phyloP scores from a whole-genome alignment of 2,113 vertebrate species.

The Leptosomus discolor region DNA sequence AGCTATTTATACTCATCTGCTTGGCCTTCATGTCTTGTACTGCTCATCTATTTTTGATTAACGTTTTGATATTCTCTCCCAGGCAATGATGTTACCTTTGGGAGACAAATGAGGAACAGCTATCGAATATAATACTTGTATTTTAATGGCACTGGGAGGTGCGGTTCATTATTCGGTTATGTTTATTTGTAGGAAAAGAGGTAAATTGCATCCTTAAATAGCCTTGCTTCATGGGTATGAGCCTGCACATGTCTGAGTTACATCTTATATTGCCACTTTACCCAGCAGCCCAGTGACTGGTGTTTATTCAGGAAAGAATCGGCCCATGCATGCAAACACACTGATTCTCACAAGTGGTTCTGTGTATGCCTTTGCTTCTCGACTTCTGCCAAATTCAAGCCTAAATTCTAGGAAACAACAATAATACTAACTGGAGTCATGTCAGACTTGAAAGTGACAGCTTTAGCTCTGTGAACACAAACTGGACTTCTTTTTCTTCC shows the following conservation, averaged over 20 bases:
- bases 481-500: not conserved
- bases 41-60: constrained; percentile 17
- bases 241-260: not conserved
- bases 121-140: not conserved
- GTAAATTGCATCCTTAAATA: not conserved
- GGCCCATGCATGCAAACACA: not conserved
- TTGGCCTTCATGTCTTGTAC: not conserved
- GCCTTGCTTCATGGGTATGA: not conserved
- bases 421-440: constrained; percentile 10
- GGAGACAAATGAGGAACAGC: not conserved
- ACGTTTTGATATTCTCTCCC: not conserved
- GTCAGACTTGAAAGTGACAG: not conserved
- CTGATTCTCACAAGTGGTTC: constrained; percentile 22
- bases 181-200: not conserved
- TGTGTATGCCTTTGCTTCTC: not conserved
- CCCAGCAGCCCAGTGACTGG: not conserved
- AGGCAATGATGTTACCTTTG: not conserved
- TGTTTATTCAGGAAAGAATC: not conserved
- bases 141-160: not conserved
- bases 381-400: constrained; percentile 26
- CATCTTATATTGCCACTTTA: not conserved
- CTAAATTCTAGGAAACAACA: constrained; percentile 49
- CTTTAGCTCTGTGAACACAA: not conserved
- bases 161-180: not conserved
- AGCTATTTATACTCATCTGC: not conserved